Evolutionary conservation across 1,140 invertebrate genomes (phyloP).

Genomic region (Tetranychus urticae): DNA sequence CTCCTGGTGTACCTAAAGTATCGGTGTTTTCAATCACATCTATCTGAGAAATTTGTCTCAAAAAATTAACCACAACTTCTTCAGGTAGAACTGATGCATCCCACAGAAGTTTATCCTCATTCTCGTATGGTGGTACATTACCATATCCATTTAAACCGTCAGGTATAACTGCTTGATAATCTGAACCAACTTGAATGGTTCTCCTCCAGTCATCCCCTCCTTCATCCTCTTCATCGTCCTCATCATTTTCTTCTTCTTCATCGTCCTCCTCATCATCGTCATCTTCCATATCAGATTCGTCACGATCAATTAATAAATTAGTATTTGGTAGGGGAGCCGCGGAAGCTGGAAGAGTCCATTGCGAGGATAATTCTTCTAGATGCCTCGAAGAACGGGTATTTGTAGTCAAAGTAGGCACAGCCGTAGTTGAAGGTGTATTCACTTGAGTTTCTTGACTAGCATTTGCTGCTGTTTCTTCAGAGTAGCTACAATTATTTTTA

Average conservation of each 20-base stretch:
- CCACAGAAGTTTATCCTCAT: slow-evolving; percentile 85
- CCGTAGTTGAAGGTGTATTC: neutral
- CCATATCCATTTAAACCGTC: slow-evolving; percentile 60
- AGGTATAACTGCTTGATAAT: slow-evolving; percentile 79
- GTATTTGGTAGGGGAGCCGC: neutral
- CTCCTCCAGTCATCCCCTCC: slow-evolving; percentile 12
- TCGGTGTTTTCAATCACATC: neutral
- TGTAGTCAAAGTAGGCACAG: neutral
- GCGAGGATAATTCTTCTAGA: neutral
- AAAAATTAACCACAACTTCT: slow-evolving; percentile 24
- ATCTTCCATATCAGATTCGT: slow-evolving; percentile 1
- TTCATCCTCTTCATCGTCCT: slow-evolving; percentile 3
- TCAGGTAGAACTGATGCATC: slow-evolving; percentile 51
- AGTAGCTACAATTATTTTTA: neutral
- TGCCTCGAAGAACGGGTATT: neutral
- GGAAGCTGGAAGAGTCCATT: neutral
- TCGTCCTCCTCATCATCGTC: slow-evolving; percentile 5
- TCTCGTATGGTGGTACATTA: slow-evolving; percentile 73
- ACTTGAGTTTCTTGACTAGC: slow-evolving; percentile 1
- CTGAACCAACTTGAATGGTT: slow-evolving; percentile 84
- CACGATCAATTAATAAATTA: neutral
- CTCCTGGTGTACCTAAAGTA: neutral
- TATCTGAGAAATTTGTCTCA: neutral
- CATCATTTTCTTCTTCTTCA: slow-evolving; percentile 7
- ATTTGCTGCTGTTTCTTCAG: neutral